Base-by-base conservation (phyloP, 2,797 vertebrate species). In the Cygnus olor region DNA sequence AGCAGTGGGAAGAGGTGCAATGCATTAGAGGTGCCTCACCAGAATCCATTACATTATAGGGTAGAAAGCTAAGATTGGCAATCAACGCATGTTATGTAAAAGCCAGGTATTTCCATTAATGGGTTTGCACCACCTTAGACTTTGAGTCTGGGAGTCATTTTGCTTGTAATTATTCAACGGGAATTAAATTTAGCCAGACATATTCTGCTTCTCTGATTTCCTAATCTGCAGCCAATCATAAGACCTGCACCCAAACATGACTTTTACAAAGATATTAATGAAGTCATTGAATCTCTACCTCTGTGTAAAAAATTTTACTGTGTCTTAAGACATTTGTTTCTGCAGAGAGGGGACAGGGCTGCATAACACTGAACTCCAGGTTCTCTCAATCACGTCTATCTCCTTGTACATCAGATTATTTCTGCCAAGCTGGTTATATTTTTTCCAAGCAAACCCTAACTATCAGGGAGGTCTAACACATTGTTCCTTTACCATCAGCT, bases 381-480 rank as follows among this genome's bases (percentile, higher is more conserved):
- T 61, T 88, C 65, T 90, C 89, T 30, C 63, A 78, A 61, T 88
- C 92, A 70, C 40, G 8, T 74, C 76, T 65, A 60, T 90, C 90
- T 95, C 68, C 36, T 28, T 61, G 51, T 44, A 49, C 61, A 38
- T 94, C 85, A 81, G 40, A 71, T 91, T 93, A 80, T 82, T 93
- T 83, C 71, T 91, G 83, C 63, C 56, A 44, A 74, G 63, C 32
- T 84, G 88, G 85, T 92, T 92, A 25, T 72, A 66, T 85, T 97
- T 95, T 97, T 95, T 94, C 96, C 96, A 85, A 95, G 87, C 61
- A 73, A 86, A 66, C 51, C n/a, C 65, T 86, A 89, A 89, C 32
- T 81, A 93, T 96, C 94, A 95, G 95, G 90, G 95, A 96, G 94
- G 95, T 89, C 94, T 89, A 94, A 89, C 91, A 89, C 58, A 17